Base-by-base conservation (phyloP, 2,888 invertebrate species). In the Leucoma salicis region DNA sequence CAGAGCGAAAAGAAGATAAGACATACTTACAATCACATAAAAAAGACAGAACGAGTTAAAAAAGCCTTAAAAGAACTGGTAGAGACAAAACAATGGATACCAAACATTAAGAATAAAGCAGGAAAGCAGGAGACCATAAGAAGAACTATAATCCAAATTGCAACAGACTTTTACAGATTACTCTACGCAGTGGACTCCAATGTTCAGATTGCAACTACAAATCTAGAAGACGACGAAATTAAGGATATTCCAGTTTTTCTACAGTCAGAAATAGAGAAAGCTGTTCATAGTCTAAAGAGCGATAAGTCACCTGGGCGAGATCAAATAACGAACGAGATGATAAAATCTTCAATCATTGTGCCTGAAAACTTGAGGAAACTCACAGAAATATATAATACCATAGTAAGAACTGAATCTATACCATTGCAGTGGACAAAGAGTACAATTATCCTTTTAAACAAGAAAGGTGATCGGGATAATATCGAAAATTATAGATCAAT, bases 201-300 rank as follows among this genome's bases (percentile, higher is more conserved):
- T 28, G 12, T 7, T 12, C 2, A 11, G 13, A 13, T 3, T 5
- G 4, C 13, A 13, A 7, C 13, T 28, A 12, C 12, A 13, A 28
- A 28, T 28, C 28, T 28, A 2, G 28, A 28, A 11, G 28, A 28
- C 5, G 28, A 28, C 7, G 28, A 28, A 3, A 28, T 2, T 3
- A 12, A 12, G 12, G 28, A 28, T 28, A 13, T 28, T 12, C 28
- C 28, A 28, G 13, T 3, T 25, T 35, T 35, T n/a, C 31, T 41
- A 25, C 35, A 31, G 31, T 35, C 35, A 31, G 35, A 35, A 28
- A 35, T 35, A 41, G 41, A 41, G 31, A 18, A 35, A 12, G 25
- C 25, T 3, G 8, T 25, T 6, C 7, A 25, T 2, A 10, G 10
- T 25, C 25, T 28, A 12, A 41, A 41, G 8, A 31, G 11, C 3